Evolutionary conservation across 2,888 invertebrate species (phyloP).

Genomic region (Leptinotarsa tumamoca): DNA sequence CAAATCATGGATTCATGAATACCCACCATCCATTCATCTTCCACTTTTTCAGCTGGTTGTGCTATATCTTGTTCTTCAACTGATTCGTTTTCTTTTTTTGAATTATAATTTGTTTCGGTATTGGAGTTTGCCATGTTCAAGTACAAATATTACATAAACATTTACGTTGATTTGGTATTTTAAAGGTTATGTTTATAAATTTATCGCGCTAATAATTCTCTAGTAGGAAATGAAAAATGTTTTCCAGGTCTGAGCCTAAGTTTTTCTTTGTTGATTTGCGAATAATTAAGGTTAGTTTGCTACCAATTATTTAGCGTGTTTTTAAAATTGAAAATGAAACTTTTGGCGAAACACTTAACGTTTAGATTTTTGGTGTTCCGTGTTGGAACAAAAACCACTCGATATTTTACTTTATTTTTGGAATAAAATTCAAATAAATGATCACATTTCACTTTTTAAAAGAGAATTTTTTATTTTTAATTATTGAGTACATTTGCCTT

Average conservation of each 20-base stretch:
- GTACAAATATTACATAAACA: not conserved
- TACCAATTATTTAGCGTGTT: no score
- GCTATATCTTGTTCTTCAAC: conserved; percentile 4
- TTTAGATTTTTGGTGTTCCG: no score
- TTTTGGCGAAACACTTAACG: no score
- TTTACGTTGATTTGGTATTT: not conserved
- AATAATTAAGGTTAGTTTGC: not conserved
- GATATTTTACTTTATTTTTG: no score
- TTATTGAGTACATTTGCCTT: no score
- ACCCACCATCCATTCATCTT: conserved; percentile 60
- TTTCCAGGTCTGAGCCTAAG: not conserved
- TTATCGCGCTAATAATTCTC: not conserved
- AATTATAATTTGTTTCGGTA: not conserved
- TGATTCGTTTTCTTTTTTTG: not conserved
- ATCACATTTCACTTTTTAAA: no score
- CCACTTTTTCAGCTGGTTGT: conserved; percentile 21
- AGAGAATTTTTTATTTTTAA: no score
- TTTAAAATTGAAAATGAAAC: no score
- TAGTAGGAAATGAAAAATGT: not conserved
- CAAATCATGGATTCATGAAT: not conserved
- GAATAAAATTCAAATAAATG: no score
- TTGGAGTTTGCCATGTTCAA: not conserved
- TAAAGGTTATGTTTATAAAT: not conserved
- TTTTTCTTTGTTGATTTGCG: not conserved
- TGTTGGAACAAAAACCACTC: no score